Percentiles rank a stretch among this genome's conserved stretches.
phyloP scores from a whole-genome alignment of 1,140 invertebrate genomes.

The Cephus cinctus region DNA sequence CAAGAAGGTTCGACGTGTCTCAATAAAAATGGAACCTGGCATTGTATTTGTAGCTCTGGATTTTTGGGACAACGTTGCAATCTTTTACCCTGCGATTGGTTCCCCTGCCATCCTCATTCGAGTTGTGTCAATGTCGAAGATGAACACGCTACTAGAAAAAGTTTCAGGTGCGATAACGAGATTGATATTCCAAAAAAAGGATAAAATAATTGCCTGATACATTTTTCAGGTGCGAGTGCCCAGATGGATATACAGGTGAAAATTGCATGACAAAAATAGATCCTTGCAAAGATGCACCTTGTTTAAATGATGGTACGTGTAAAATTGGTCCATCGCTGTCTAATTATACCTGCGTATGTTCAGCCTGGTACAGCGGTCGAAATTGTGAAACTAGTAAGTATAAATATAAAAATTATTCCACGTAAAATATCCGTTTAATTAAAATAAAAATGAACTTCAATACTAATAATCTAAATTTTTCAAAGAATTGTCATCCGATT shows the following conservation, averaged over 20 bases:
- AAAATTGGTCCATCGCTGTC: conserved; percentile 28
- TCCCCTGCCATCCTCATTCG: conserved; percentile 54
- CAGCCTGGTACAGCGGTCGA: conserved; percentile 40
- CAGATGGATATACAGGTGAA: conserved; percentile 54
- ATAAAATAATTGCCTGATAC: conserved; percentile 3
- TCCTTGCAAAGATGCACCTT: conserved; percentile 58
- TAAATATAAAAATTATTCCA: neutral
- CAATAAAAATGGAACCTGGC: conserved; percentile 53
- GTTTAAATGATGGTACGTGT: conserved; percentile 59
- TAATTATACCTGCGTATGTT: conserved; percentile 48
- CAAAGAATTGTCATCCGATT: conserved; percentile 53
- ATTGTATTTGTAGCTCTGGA: conserved; percentile 62
- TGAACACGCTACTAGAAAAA: conserved; percentile 38
- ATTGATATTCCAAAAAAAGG: too few species aligned
- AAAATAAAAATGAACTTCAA: neutral
- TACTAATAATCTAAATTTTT: conserved; percentile 12
- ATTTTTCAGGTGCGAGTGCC: conserved; percentile 55
- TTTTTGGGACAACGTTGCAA: conserved; percentile 60
- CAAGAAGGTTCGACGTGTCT: conserved; percentile 59
- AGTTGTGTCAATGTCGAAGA: conserved; percentile 56
- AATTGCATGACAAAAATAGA: conserved; percentile 53
- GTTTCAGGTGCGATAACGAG: conserved; percentile 49
- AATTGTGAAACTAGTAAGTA: conserved; percentile 48
- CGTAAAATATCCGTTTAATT: neutral
- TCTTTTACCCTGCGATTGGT: conserved; percentile 58